These are phyloP conservation scores for Rhinoptilus africanus DNA, from an alignment of 2,113 vertebrate species.

Conservation along the genomic window DNA sequence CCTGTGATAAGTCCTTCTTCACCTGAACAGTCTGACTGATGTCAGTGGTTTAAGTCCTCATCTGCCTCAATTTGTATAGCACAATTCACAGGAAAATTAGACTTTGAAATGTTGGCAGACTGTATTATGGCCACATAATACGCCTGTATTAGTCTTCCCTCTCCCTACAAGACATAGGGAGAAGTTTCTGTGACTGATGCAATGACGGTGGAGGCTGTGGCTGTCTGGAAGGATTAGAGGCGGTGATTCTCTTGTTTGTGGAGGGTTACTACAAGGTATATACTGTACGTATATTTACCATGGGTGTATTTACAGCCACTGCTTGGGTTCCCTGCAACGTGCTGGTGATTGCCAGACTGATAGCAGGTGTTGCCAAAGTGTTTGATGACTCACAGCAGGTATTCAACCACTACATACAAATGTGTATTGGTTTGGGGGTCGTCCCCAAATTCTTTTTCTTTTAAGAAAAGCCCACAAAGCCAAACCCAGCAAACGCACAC, in stretches of 20 bases:
- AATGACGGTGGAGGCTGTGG: not conserved
- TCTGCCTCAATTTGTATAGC: not conserved
- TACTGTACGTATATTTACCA: not conserved
- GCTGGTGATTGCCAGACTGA: not conserved
- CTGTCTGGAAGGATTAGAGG: not conserved
- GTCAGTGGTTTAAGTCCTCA: not conserved
- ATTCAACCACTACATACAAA: rapidly evolving
- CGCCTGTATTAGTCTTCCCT: not conserved
- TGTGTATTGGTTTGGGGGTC: not conserved
- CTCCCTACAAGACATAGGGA: not conserved
- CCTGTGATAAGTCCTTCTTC: not conserved
- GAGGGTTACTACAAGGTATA: not conserved
- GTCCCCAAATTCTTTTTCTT: too few species aligned
- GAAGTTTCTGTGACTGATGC: not conserved
- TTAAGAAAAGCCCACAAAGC: not conserved
- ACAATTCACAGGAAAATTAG: not conserved
- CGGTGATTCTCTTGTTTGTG: not conserved
- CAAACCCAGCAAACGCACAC: not conserved
- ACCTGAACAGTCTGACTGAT: not conserved
- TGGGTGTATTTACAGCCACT: not conserved
- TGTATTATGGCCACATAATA: not conserved
- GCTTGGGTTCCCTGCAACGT: not conserved
- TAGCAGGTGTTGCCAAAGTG: not conserved
- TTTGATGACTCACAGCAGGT: not conserved
- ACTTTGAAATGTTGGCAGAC: not conserved